phyloP scores from a whole-genome alignment of 1,140 invertebrate genomes.

The Ridgeia piscesae region DNA sequence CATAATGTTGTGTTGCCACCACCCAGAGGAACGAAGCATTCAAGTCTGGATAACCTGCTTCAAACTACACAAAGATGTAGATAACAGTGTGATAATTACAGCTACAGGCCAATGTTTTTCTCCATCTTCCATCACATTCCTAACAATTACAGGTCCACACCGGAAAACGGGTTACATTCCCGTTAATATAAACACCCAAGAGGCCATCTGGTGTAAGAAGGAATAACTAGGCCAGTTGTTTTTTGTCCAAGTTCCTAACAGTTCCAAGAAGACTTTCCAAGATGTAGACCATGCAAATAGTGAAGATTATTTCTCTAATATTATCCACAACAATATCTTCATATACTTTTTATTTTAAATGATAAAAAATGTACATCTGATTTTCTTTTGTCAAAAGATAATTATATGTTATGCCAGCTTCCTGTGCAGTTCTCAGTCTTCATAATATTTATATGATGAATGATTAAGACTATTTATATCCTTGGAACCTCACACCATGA shows the following conservation, averaged over 20 bases:
- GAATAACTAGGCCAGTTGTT: background rate
- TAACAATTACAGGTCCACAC: background rate
- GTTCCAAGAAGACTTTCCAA: background rate
- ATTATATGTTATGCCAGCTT: background rate
- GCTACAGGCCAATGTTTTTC: background rate
- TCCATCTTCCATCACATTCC: background rate
- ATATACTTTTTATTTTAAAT: background rate
- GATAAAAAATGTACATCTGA: background rate
- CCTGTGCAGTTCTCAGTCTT: background rate
- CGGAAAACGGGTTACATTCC: background rate
- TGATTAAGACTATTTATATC: background rate
- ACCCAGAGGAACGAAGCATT: background rate
- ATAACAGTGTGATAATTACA: background rate
- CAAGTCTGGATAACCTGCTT: background rate
- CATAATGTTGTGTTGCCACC: too few relatives aligned
- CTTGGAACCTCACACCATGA: background rate
- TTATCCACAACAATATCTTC: background rate
- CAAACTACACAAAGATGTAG: constrained; percentile 15
- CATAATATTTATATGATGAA: background rate
- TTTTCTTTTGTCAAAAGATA: background rate
- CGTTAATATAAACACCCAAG: constrained; percentile 11
- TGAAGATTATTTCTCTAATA: background rate
- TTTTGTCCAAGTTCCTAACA: background rate
- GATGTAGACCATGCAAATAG: background rate
- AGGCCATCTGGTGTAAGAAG: constrained; percentile 19